Conservation (phyloP, 2,888 invertebrate species). For the Athalia cordata region DNA sequence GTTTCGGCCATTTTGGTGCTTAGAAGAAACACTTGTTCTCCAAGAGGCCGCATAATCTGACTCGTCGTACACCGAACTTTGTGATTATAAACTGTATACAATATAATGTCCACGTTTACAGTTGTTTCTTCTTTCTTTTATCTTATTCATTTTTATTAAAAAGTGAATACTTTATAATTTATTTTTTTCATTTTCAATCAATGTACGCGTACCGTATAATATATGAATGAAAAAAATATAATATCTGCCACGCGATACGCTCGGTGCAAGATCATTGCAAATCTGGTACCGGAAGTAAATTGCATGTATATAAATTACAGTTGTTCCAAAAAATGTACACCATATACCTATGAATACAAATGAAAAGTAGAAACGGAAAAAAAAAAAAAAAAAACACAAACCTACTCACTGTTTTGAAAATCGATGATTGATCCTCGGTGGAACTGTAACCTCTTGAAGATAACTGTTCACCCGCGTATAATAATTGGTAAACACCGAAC, state of each 20-base stretch:
- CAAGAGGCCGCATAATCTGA: not conserved
- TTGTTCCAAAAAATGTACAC: not conserved
- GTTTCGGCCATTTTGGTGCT: conserved; percentile 65
- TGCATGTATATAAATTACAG: not conserved
- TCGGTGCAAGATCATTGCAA: too few species aligned
- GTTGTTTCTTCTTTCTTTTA: not conserved
- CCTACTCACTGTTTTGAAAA: not conserved
- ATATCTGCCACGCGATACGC: too few species aligned
- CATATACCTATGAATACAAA: not conserved
- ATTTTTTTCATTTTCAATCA: too few species aligned
- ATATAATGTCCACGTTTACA: not conserved
- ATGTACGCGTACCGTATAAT: too few species aligned
- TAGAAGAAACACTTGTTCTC: conserved; percentile 58
- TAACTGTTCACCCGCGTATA: conserved; percentile 20
- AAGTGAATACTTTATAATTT: not conserved
- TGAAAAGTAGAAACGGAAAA: not conserved
- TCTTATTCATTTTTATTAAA: not conserved
- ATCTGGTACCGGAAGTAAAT: too few species aligned
- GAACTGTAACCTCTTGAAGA: not conserved
- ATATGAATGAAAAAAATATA: too few species aligned
- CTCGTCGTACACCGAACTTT: not conserved
- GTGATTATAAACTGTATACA: not conserved
- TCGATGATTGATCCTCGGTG: conserved; percentile 3
- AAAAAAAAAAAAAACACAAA: not conserved
- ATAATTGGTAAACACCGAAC: not conserved